Conservation (phyloP, 1,140 invertebrate species). For the Drosophila erecta region DNA sequence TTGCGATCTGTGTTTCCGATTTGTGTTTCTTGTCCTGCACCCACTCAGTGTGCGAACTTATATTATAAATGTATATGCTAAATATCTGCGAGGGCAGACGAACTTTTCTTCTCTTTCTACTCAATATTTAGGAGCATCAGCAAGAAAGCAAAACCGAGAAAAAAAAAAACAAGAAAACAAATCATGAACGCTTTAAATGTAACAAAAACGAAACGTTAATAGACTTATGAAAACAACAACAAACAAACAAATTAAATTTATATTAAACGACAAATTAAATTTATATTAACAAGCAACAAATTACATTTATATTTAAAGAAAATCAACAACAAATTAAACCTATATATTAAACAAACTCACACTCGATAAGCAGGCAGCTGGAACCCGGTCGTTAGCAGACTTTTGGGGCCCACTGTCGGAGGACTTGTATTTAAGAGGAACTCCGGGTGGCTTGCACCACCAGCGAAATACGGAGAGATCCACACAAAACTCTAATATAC, state of each 20-base stretch:
- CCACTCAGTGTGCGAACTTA: slow-evolving; percentile 6
- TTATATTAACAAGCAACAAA: slow-evolving; percentile 32
- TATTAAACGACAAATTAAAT: slow-evolving; percentile 34
- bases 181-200: slow-evolving; percentile 82
- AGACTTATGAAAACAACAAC: slow-evolving; percentile 67
- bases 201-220: slow-evolving; percentile 83
- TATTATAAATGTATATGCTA: slow-evolving; percentile 19
- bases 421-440: slow-evolving; percentile 24
- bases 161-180: slow-evolving; percentile 45
- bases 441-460: neutral
- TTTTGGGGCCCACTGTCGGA: slow-evolving; percentile 19
- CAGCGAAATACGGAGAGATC: slow-evolving; percentile 10
- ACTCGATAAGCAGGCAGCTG: slow-evolving; percentile 27
- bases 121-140: slow-evolving; percentile 70
- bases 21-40: slow-evolving; percentile 24
- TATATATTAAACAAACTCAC: slow-evolving; percentile 46
- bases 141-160: slow-evolving; percentile 33
- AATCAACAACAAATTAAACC: slow-evolving; percentile 27
- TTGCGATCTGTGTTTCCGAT: slow-evolving; percentile 37
- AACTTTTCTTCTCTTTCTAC: slow-evolving; percentile 68
- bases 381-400: slow-evolving; percentile 3
- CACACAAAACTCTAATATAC: slow-evolving; percentile 50
- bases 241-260: slow-evolving; percentile 47
- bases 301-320: slow-evolving; percentile 45
- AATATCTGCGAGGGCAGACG: slow-evolving; percentile 12